Conservation (phyloP, 1,140 invertebrate genomes). For the Brevipalpus yothersi region DNA sequence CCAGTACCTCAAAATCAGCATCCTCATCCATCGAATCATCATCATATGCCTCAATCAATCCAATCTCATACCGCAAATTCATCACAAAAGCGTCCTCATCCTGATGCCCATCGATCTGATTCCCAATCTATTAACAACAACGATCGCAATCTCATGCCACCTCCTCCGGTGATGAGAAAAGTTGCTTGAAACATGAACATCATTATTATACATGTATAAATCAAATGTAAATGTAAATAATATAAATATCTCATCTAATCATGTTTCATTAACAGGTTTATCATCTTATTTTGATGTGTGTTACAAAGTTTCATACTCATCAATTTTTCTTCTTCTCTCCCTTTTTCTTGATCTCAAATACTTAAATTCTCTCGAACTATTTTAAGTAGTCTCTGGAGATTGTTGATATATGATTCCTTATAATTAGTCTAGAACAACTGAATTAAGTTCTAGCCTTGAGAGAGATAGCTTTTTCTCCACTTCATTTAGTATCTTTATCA, state of each 20-base stretch:
- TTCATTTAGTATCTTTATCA: too few relatives aligned
- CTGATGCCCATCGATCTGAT: not conserved
- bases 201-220: not conserved
- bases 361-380: too few relatives aligned
- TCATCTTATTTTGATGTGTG: too few relatives aligned
- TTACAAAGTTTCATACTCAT: too few relatives aligned
- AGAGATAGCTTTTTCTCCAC: too few relatives aligned
- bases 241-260: too few relatives aligned
- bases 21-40: not conserved
- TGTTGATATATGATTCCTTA: too few relatives aligned
- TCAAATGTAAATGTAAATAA: too few relatives aligned
- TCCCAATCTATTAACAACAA: not conserved
- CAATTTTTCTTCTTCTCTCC: not conserved
- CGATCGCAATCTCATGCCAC: slow-evolving; percentile 1
- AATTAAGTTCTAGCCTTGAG: too few relatives aligned
- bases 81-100: not conserved
- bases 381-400: too few relatives aligned
- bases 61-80: not conserved
- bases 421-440: too few relatives aligned
- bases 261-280: too few relatives aligned
- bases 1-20: not conserved
- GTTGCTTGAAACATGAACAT: not conserved
- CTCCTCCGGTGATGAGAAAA: not conserved
- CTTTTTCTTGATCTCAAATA: not conserved
- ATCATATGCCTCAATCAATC: not conserved